Conservation (phyloP, 2,888 invertebrate species). For the Acronicta psi region DNA sequence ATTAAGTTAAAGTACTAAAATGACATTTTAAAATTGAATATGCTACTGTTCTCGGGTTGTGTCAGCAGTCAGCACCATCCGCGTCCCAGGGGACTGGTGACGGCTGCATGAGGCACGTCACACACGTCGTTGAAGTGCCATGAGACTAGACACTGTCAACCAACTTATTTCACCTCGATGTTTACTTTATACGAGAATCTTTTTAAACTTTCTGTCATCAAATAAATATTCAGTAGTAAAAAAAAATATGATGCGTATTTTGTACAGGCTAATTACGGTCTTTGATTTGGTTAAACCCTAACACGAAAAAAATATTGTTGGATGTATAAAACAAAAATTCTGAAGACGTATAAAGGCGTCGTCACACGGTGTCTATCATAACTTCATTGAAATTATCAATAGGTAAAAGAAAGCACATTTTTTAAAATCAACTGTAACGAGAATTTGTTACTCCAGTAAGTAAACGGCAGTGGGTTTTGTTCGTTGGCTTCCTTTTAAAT, state of each 20-base stretch:
- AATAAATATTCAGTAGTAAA: too few relatives aligned
- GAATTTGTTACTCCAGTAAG: not conserved
- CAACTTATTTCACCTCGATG: slow-evolving; percentile 10
- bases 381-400: too few relatives aligned
- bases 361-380: too few relatives aligned
- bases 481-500: too few relatives aligned
- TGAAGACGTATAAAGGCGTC: too few relatives aligned
- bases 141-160: slow-evolving; percentile 6
- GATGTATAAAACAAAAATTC: too few relatives aligned
- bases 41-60: slow-evolving; percentile 5
- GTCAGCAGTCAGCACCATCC: not conserved
- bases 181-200: not conserved
- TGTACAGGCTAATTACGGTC: too few relatives aligned
- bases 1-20: not conserved
- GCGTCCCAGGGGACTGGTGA: slow-evolving; percentile 11
- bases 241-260: too few relatives aligned
- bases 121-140: not conserved
- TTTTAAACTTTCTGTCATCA: too few relatives aligned
- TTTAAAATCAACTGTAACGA: not conserved
- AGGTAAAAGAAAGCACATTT: too few relatives aligned
- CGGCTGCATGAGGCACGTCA: slow-evolving; percentile 1
- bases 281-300: too few relatives aligned
- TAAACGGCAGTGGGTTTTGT: not conserved
- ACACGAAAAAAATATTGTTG: too few relatives aligned
- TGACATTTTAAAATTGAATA: slow-evolving; percentile 10